Conservation (phyloP, 2,113 vertebrate species). For the Falcunculus frontatus region DNA sequence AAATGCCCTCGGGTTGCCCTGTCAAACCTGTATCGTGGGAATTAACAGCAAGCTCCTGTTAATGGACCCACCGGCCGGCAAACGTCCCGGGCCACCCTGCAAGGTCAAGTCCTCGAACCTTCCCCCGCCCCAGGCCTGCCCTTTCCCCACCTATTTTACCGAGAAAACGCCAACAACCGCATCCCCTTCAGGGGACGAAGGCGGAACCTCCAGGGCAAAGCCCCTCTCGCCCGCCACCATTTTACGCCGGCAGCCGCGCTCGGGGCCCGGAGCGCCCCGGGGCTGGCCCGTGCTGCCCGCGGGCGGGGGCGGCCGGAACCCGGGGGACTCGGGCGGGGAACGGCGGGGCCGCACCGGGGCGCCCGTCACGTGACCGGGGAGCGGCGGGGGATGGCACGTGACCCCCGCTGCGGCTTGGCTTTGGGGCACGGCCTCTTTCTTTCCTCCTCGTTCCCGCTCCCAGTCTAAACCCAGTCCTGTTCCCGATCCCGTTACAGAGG, state of each 20-base stretch:
- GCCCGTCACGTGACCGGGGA: not conserved
- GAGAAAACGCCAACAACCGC: no score
- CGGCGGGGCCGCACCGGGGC: not conserved
- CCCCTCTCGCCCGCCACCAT: not conserved
- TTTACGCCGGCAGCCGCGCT: fast-evolving
- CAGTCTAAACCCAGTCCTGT: fast-evolving
- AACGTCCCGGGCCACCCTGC: fast-evolving
- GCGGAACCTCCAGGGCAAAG: not conserved
- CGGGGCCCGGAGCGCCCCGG: fast-evolving
- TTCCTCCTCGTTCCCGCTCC: not conserved
- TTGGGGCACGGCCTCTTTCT: fast-evolving
- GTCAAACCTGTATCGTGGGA: not conserved
- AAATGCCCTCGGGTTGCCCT: no score
- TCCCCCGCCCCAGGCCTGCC: not conserved
- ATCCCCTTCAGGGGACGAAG: not conserved
- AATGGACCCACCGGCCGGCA: fast-evolving
- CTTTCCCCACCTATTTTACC: no score
- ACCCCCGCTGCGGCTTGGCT: not conserved
- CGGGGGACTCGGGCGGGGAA: no score
- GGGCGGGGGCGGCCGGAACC: no score
- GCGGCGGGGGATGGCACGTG: not conserved
- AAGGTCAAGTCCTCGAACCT: not conserved
- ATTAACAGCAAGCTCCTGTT: fast-evolving
- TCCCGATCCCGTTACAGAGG: not conserved
- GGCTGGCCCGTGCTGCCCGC: fast-evolving